Base-by-base conservation (phyloP, 2,113 vertebrate species). In the Noctilio leporinus region DNA sequence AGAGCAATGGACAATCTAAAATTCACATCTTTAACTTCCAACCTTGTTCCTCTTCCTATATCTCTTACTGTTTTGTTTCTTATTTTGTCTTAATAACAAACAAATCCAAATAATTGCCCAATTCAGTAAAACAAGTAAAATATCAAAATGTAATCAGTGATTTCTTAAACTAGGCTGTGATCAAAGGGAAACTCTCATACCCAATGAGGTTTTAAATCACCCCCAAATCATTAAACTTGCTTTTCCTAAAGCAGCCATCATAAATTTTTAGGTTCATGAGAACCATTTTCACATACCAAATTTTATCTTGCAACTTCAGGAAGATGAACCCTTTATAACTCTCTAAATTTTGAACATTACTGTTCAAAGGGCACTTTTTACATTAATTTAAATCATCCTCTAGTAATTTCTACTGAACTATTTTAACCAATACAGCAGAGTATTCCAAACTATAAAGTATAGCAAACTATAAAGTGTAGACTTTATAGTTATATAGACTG, bases 161-260 rank as follows among this genome's bases (percentile, higher is more conserved):
- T 94, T 92, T 91, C 70, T 90, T 12, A 88, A 93, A 72, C 62
- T 33, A 82, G 73, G 33, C 47, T 80, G 24, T 78, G 84, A 84
- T 65, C 43, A 83, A 43, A 93, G 53, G 24, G 72, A 57, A 51
- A 24, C 3, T 49, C 14, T 77, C 24, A 16, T 62, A 83, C 38
- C 19, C 73, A 51, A n/a, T 90, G 64, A 55, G 10, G 81, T 85
- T 89, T 90, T 64, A 59, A 89, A 87, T 30, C 17, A 70, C 2
- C 30, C 15, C 17, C 24, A 88, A 30, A 85, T 94, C 5, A 96
- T 72, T 96, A 35, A 89, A 73, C 22, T 89, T 88, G 14, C 35
- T 82, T 91, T 77, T 70, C 19, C 59, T 59, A 96, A 90, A 73
- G 10, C 45, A 95, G 11, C n/a, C 77, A 17, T 67, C 30, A 55